A percentile compares a stretch with the other conserved stretches of the same genome.
Evolutionary conservation across 2,113 vertebrate genomes (phyloP).

Genomic region (Ailuropoda melanoleuca): DNA sequence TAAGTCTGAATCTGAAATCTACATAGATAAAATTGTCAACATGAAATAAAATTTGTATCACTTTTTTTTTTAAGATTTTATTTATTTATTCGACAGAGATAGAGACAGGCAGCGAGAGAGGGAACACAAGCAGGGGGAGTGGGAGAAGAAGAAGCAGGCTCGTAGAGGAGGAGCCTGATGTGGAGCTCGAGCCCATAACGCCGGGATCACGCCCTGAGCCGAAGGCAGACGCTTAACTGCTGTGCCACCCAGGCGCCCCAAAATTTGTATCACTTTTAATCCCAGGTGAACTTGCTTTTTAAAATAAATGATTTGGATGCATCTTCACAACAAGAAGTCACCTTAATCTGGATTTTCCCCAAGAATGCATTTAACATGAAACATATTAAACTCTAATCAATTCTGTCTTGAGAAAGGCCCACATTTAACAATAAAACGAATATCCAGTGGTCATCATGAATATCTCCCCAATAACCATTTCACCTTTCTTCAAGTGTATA

Average conservation of each 20-base stretch:
- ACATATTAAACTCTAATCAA: not conserved
- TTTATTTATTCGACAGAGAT: no score
- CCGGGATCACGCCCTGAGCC: no score
- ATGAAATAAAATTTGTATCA: not conserved
- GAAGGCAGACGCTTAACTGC: no score
- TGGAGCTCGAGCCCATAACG: no score
- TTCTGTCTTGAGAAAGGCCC: not conserved
- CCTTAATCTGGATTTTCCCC: not conserved
- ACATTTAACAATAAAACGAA: not conserved
- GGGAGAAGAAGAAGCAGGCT: no score
- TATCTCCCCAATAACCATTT: not conserved
- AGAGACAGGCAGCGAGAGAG: no score
- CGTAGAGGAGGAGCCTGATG: no score
- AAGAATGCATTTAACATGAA: not conserved
- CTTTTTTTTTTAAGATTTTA: no score
- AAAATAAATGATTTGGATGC: not conserved
- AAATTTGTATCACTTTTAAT: not conserved
- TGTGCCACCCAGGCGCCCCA: no score
- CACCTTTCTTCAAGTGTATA: not conserved
- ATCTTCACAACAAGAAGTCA: constrained; percentile 3
- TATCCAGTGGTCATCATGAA: accelerated
- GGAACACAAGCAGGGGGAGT: no score
- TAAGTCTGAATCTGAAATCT: not conserved
- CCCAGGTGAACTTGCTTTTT: not conserved
- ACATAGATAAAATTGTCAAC: not conserved